Percentiles rank a stretch among this genome's conserved stretches.
phyloP scores from a whole-genome alignment of 2,113 vertebrate genomes.

The Pterophyllum scalare region DNA sequence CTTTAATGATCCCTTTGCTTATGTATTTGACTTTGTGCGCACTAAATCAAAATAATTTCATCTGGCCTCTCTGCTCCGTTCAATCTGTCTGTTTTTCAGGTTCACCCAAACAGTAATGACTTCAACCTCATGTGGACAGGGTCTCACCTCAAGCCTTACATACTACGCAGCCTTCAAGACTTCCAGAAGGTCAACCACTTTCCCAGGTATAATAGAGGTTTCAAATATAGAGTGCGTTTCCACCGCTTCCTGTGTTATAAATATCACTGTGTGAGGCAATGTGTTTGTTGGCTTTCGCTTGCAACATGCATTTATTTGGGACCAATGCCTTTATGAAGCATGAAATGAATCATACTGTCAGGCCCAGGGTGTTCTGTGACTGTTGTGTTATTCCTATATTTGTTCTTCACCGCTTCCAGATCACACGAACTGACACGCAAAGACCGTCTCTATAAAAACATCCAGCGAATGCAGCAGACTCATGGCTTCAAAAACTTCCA shows the following conservation, averaged over 20 bases:
- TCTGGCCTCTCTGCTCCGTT: not conserved
- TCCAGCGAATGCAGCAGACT: conserved; percentile 94
- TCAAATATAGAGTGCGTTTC: conserved; percentile 7
- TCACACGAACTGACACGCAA: conserved; percentile 97
- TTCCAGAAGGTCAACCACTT: conserved; percentile 99
- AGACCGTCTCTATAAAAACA: conserved; percentile 95
- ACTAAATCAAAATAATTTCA: conserved; percentile 3
- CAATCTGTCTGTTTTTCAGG: conserved; percentile 75
- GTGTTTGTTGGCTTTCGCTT: conserved; percentile 64
- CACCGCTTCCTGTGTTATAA: conserved; percentile 57
- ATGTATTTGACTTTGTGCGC: not conserved
- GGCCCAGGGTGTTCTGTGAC: conserved; percentile 48
- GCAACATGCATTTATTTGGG: conserved; percentile 69
- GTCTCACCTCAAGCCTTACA: conserved; percentile 93
- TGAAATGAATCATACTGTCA: conserved; percentile 69
- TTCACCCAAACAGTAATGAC: conserved; percentile 91
- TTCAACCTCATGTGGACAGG: conserved; percentile 99
- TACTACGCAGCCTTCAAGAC: conserved; percentile 90
- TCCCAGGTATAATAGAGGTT: conserved; percentile 84
- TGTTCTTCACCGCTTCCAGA: conserved; percentile 76
- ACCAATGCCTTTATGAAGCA: conserved; percentile 55
- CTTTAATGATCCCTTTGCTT: conserved; percentile 12
- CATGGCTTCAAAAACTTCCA: conserved; percentile 94
- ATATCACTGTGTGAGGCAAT: conserved; percentile 45
- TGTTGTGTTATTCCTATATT: conserved; percentile 45